These are phyloP conservation scores for Galendromus occidentalis DNA, from an alignment of 1,140 invertebrate species.

Conservation along the genomic window DNA sequence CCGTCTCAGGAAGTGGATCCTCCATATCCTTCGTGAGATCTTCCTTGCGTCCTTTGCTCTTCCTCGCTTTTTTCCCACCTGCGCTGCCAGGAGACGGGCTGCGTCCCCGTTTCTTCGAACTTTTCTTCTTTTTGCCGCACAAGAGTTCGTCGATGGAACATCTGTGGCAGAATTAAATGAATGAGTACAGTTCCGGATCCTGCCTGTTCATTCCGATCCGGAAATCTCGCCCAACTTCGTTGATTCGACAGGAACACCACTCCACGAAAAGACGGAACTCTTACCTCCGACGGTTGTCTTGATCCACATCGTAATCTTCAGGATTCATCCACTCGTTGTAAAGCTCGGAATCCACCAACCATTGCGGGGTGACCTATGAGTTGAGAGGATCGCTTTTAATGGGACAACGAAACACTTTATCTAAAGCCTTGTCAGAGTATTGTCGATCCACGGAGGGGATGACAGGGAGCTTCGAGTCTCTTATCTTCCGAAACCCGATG, in stretches of 20 bases:
- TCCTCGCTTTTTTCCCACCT: constrained; percentile 23
- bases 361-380: constrained; percentile 48
- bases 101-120: no score
- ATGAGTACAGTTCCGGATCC: no score
- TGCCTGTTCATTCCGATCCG: no score
- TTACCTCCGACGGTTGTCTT: no score
- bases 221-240: no score
- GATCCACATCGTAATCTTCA: constrained; percentile 66
- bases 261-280: neutral
- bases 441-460: no score
- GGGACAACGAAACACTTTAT: no score
- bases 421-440: no score
- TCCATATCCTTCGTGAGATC: constrained; percentile 67
- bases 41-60: constrained; percentile 39
- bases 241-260: no score
- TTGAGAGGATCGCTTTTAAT: no score
- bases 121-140: constrained; percentile 17
- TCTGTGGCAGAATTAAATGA: neutral
- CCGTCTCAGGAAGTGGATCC: constrained; percentile 39
- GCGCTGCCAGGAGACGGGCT: constrained; percentile 25
- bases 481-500: no score
- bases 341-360: constrained; percentile 73
- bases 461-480: no score
- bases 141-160: constrained; percentile 15
- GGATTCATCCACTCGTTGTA: constrained; percentile 99